Base-by-base conservation (phyloP, 2,113 vertebrate genomes). In the Malurus elegans region DNA sequence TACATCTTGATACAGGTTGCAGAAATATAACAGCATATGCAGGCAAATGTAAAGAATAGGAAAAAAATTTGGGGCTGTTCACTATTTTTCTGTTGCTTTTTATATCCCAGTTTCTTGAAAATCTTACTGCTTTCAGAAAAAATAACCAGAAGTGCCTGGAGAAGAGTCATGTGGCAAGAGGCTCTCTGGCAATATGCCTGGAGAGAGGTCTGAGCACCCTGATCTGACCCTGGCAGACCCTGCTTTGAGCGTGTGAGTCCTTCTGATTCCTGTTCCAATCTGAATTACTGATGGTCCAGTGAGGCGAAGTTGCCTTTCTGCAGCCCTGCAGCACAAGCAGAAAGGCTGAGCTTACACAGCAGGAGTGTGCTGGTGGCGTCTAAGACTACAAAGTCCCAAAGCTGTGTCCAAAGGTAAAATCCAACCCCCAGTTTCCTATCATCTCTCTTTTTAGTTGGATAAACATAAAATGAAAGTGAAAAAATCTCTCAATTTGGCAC, bases 271-370 rank as follows among this genome's bases (percentile, higher is more conserved):
- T 40, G 24, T 38, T 71, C 38, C 47, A 44, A 3, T n/a, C 21
- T 28, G 44, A 67, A 34, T 42, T 62, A 50, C 31, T 0, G 0
- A 45, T 25, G 26, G 24, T 4, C 53, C 15, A 32, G 32, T 18
- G 34, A 56, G 26, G 45, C 10, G 20, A 5, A 58, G 12, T n/a
- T 54, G 31, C 14, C 64, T 29, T 29, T n/a, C 5, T 40, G 32
- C 32, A 45, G 29, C 19, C 74, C 65, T 32, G 14, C 8, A 57
- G 53, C 34, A 67, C 16, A 36, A 85, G 20, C 24, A 83, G 81
- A 75, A 74, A 57, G 38, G 28, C 24, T 79, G 51, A 90, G 24
- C 24, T 48, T 61, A 44, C 20, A 8, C 40, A 81, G 65, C 21
- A 42, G 8, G 13, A 9, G 2, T 32, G 10, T 45, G 29, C 29